Base-by-base conservation (phyloP, 1,140 invertebrate genomes). In the Hylaeus volcanicus region DNA sequence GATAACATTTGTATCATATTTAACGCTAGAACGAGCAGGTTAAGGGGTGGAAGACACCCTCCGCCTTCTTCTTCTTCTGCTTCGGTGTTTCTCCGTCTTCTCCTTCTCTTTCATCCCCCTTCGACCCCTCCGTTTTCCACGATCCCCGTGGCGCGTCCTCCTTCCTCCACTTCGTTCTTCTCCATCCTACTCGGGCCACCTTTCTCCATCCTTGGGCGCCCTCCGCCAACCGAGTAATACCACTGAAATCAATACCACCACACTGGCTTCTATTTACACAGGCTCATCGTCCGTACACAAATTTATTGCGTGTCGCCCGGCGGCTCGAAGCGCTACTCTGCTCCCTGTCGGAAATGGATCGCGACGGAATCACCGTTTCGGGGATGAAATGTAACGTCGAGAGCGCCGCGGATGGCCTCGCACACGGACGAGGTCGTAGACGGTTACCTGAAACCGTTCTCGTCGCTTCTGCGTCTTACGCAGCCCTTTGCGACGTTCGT, bases 1-100 rank as follows among this genome's bases (percentile, higher is more conserved):
- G 91, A 92, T 92, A 92, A 92, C 91, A 92, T 92, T 92, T 92
- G 91, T 92, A 92, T 92, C 91, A 92, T 92, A 92, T 92, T 92
- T 92, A 92, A 92, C 90, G 91, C 88, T 91, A 89, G 89, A 91
- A 88, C 86, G 89, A 88, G 86, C 90, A 90, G 86, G 88, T 88
- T 88, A 89, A 89, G 86, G 85, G 85, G 88, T 85, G 85, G 86
- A 86, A 91, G 88, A 88, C 87, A 83, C 73, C 80, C 81, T 84
- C 79, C 75, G 61, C 72, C 82, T 79, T 68, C 71, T 81, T 65
- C 85, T 86, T 58, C 88, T 88, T 85, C 88, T 85, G 81, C 83
- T 81, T 74, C 69, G 56, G 76, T 26, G 61, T 56, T 60, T 83
- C 68, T n/a, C 68, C 41, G 60, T 79, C 72, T 69, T 48, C 70